A percentile compares a stretch with the other conserved stretches of the same genome.
phyloP scores from a whole-genome alignment of 2,888 invertebrate species.

The Xylocampa areola region DNA sequence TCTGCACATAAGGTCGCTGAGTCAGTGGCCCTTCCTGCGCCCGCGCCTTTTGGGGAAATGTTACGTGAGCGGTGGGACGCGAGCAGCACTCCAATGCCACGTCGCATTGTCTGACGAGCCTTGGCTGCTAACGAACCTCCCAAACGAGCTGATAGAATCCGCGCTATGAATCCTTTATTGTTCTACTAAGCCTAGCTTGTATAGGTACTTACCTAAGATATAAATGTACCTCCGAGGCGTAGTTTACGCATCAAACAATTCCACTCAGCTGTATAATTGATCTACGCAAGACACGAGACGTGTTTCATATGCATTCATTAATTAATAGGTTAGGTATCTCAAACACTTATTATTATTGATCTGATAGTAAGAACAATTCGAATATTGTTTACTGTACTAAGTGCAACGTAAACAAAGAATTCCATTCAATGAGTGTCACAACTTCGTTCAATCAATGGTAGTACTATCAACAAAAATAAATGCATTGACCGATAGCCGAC shows the following conservation, averaged over 20 bases:
- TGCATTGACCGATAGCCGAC: conserved; percentile 13
- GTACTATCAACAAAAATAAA: conserved; percentile 14
- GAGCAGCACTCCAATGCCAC: conserved; percentile 76
- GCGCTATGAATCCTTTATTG: conserved; percentile 55
- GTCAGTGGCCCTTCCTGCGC: conserved; percentile 86
- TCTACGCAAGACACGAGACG: conserved; percentile 20
- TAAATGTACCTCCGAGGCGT: conserved; percentile 2
- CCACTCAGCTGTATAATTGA: background rate
- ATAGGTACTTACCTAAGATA: conserved; percentile 10
- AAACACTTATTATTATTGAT: conserved; percentile 22
- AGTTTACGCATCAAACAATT: conserved; percentile 25
- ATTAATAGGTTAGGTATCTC: conserved; percentile 9
- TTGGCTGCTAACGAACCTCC: conserved; percentile 54
- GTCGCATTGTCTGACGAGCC: conserved; percentile 69
- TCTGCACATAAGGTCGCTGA: conserved; percentile 78
- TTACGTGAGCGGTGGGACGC: conserved; percentile 83
- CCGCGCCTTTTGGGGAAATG: conserved; percentile 79
- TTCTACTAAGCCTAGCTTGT: conserved; percentile 44
- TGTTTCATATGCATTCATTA: conserved; percentile 29
- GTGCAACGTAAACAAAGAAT: conserved; percentile 36
- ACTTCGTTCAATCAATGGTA: conserved; percentile 20
- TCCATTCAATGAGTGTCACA: conserved; percentile 19
- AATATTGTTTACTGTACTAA: conserved; percentile 20
- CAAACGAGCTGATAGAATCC: conserved; percentile 52
- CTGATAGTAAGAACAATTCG: conserved; percentile 16